These are phyloP conservation scores for Phoenicopterus ruber DNA, from an alignment of 2,113 vertebrate genomes.

Conservation along the genomic window DNA sequence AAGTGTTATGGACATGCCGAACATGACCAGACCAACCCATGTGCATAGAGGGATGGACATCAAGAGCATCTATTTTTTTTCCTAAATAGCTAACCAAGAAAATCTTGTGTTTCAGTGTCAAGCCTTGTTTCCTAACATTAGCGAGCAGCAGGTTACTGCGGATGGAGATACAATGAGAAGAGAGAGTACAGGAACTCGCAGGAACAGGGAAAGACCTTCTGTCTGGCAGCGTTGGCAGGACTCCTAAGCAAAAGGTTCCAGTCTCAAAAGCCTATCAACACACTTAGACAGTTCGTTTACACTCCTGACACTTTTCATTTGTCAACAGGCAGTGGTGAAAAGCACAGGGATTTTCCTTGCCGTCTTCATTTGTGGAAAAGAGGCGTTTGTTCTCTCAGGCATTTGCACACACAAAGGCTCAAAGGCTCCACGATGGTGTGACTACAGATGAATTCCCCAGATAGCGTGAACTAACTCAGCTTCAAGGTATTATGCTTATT, in stretches of 20 bases:
- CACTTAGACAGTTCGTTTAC: background rate
- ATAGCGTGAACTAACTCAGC: background rate
- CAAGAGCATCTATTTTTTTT: background rate
- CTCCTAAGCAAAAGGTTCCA: background rate
- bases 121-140: background rate
- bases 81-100: background rate
- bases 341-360: background rate
- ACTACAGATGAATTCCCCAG: background rate
- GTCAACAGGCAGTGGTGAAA: background rate
- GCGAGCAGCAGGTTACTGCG: background rate
- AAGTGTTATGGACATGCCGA: background rate
- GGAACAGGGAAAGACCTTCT: background rate
- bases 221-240: background rate
- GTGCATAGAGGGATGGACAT: background rate
- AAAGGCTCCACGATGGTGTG: background rate
- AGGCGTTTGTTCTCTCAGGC: background rate
- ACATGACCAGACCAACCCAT: background rate
- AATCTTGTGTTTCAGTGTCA: background rate
- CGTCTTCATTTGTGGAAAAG: background rate
- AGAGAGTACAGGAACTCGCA: background rate
- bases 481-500: background rate
- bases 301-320: background rate
- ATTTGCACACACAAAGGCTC: background rate
- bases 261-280: background rate
- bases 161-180: background rate